Base-by-base conservation (phyloP, 2,888 invertebrate genomes). In the Eupithecia tripunctaria region DNA sequence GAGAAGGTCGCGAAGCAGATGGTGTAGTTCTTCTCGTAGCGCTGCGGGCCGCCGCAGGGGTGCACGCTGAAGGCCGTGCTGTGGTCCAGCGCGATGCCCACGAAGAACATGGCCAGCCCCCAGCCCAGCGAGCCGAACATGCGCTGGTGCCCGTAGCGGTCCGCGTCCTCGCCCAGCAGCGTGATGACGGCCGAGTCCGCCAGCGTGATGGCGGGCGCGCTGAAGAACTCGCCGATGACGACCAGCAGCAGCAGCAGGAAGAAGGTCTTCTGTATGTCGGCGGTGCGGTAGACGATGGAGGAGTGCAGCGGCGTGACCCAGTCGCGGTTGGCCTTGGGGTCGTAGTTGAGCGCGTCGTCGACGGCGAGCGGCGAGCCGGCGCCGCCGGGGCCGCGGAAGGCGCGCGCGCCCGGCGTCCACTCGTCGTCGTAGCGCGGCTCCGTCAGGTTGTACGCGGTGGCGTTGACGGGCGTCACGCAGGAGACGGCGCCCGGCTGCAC, bases 91-190 rank as follows among this genome's bases (percentile, higher is more conserved):
- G 98, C 98, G 82, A 99, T 98, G 74, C 98, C 98, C 74, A 99
- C 99, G 88, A 99, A 97, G 92, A 99, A 99, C 99, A 99, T 99
- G 64, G 99, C 98, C 81, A 99, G 94, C 38, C 99, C 99, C 99
- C 99, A 99, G 63, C 99, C 99, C 72, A 99, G 95, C 25, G 99
- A 99, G 2, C 99, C 99, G 87, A 99, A 99, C 98, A 99, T 99
- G 81, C 99, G 96, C 92, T 99, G 99, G 85, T 98, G 97, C 0
- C 99, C 99, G 89, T 99, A 98, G 95, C 96, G 96, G 85, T 97
- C 97, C 0, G 97, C 97, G 86, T 97, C 98, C 85, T 98, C 98
- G 0, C 98, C 98, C 0, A 99, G 95, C 78, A 98, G 95, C 5
- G 97, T 97, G 76, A 98, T 97, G 60, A 98, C 98, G 8, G 98